Evolutionary conservation across 30 jellyfish, hydroid and myxozoan species (phyloP), one percentile per base, ranked within the genome.

Genomic region (Phacellophora camtschatica): DNA sequence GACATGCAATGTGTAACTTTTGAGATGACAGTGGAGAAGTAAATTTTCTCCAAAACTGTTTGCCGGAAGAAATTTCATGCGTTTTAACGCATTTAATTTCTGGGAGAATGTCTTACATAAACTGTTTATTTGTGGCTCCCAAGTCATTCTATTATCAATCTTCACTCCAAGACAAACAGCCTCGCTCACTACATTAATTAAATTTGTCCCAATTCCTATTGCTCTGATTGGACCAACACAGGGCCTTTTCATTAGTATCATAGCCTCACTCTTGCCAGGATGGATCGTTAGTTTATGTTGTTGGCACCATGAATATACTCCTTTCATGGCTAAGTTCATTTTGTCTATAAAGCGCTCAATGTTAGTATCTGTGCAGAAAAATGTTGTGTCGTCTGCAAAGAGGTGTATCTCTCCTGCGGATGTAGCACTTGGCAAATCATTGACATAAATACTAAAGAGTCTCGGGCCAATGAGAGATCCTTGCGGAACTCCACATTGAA

Each of bases 401-500:
- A 74, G 61, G 6, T 54, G 20, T 2, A 56, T 48, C 19, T 61
- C 84, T 7, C 71, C 69, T 19, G 31, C 84, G 43, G 22, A 22
- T 0, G 28, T 29, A 42, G 71, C 45, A 59, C 56, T 37, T 32
- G 90, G 74, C 84, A 78, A 31, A 70, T 78, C 90, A 50, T 78
- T 65, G 37, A 78, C 88, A 69, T 82, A 37, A 2, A 49, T 57
- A 28, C 56, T 34, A 55, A 48, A 82, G 31, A 15, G 82, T 37
- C 56, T 54, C 16, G 87, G 94, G 46, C 94, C 94, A 11, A 82
- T 50, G 1, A 82, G 34, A 56, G 94, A 82, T 67, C 94, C 94
- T 42, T 82, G 94, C 4, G 94, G 87, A 35, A 66, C 88, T 3
- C 94, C 88, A 36, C 74, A 80, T 48, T 22, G 66, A 51, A 59